Evolutionary conservation across 2,113 vertebrate genomes (phyloP).

Genomic region (Trichomycterus rosablanca): DNA sequence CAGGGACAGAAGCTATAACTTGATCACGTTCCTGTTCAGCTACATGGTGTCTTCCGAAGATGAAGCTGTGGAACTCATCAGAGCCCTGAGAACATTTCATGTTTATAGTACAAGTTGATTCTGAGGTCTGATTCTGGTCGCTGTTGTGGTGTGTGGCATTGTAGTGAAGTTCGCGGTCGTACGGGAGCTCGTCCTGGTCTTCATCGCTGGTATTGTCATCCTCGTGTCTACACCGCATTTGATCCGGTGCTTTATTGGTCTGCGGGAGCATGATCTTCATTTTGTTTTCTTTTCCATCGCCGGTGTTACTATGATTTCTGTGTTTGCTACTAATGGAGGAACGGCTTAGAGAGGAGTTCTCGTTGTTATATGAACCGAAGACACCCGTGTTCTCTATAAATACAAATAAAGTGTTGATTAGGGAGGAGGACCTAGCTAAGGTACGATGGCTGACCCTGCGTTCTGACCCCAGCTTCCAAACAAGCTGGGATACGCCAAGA

Average conservation of each 20-base stretch:
- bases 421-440: not conserved
- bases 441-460: too few relatives aligned
- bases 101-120: not conserved
- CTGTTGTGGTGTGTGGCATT: too few relatives aligned
- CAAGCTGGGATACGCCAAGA: too few relatives aligned
- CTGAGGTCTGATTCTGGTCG: constrained; percentile 20
- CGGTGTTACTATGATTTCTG: not conserved
- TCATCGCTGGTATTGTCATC: constrained; percentile 66
- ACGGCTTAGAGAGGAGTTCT: constrained; percentile 44
- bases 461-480: too few relatives aligned
- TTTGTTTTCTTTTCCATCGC: constrained; percentile 8
- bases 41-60: too few relatives aligned
- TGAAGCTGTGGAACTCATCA: not conserved
- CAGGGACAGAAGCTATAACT: constrained; percentile 53
- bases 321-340: constrained; percentile 5
- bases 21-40: constrained; percentile 31
- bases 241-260: constrained; percentile 43
- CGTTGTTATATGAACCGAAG: constrained; percentile 49
- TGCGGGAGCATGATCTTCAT: constrained; percentile 27
- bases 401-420: not conserved
- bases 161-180: constrained; percentile 55
- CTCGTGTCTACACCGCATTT: constrained; percentile 25
- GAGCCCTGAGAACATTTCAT: not conserved
- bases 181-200: constrained; percentile 78
- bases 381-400: constrained; percentile 51